These are phyloP conservation scores for Scaptomyza flava DNA, from an alignment of 2,888 invertebrate species.

Conservation along the genomic window DNA sequence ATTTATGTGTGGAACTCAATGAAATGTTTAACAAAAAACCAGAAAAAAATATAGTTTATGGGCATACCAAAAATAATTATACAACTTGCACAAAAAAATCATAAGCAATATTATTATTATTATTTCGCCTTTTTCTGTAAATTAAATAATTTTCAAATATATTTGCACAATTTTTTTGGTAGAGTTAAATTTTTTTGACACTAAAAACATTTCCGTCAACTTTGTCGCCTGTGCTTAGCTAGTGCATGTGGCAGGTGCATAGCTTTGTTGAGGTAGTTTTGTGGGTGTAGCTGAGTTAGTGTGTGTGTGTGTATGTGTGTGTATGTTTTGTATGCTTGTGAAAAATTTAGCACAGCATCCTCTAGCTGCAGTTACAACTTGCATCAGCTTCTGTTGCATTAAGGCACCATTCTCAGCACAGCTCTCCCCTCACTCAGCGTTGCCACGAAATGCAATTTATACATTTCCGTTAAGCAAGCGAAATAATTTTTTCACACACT, in stretches of 20 bases:
- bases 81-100: too few relatives aligned
- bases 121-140: too few relatives aligned
- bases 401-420: slow-evolving; percentile 34
- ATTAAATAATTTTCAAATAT: not conserved
- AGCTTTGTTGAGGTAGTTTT: slow-evolving; percentile 28
- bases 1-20: not conserved
- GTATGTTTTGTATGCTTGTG: slow-evolving; percentile 21
- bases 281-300: not conserved
- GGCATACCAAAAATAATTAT: too few relatives aligned
- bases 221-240: slow-evolving; percentile 61
- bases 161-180: too few relatives aligned
- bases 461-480: slow-evolving; percentile 78
- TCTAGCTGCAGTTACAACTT: slow-evolving; percentile 46
- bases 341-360: slow-evolving; percentile 73
- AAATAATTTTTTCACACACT: slow-evolving; percentile 51
- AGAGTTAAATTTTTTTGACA: not conserved
- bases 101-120: too few relatives aligned
- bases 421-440: slow-evolving; percentile 16
- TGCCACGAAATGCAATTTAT: slow-evolving; percentile 76
- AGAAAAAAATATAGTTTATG: too few relatives aligned
- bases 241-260: slow-evolving; percentile 22
- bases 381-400: slow-evolving; percentile 50
- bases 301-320: slow-evolving; percentile 17
- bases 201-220: slow-evolving; percentile 27
- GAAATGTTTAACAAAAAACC: not conserved